Evolutionary conservation across 53 echinoderm and acorn worm genomes (phyloP).

Genomic region (Paelopatides confundens): DNA sequence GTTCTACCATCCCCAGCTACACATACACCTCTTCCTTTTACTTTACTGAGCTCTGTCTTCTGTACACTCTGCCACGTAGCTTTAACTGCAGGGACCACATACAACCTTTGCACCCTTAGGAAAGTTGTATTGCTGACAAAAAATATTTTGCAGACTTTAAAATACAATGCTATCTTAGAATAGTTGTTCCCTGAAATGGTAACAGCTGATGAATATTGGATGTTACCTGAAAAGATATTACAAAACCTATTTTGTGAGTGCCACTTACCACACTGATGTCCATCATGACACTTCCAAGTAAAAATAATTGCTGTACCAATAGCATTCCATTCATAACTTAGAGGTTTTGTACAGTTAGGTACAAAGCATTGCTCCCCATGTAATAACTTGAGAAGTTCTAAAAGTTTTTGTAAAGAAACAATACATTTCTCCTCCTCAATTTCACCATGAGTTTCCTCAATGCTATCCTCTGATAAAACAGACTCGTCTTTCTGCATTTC

Average conservation of each 20-base stretch:
- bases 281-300: background rate
- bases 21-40: conserved; percentile 43
- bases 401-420: too few species aligned
- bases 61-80: conserved; percentile 12
- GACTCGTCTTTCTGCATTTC: too few species aligned
- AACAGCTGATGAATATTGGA: conserved; percentile 20
- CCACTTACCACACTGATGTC: conserved; percentile 18
- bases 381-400: too few species aligned
- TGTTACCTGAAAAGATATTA: too few species aligned
- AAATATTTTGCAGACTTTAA: too few species aligned
- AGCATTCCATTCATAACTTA: background rate
- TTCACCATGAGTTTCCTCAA: too few species aligned
- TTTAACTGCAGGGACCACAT: conserved; percentile 24
- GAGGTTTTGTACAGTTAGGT: background rate
- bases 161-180: conserved; percentile 8
- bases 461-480: too few species aligned
- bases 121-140: conserved; percentile 29
- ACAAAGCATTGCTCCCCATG: background rate
- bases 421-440: too few species aligned
- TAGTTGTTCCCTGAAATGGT: too few species aligned
- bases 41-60: too few species aligned
- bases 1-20: too few species aligned
- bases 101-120: conserved; percentile 9
- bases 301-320: too few species aligned
- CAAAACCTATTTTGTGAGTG: conserved; percentile 3